Evolutionary conservation across 1,140 invertebrate genomes (phyloP), one percentile per base, ranked within the genome.

Genomic region (Macrobrachium rosenbergii): DNA sequence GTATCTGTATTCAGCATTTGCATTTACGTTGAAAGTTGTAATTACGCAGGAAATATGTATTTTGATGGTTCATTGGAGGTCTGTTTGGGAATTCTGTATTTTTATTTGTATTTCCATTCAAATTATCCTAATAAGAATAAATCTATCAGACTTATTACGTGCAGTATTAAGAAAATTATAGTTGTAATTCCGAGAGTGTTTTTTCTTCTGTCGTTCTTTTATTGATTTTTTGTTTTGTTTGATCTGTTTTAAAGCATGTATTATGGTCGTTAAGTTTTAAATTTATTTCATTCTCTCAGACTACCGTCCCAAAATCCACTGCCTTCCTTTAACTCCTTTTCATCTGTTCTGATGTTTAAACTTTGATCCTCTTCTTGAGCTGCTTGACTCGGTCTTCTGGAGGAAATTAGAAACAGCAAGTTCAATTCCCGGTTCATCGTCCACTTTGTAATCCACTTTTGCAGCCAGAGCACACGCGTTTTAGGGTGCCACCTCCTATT

Each of bases 401-500:
- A 16, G 14, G 73, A 16, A 45, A 14, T 14, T 37, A 37, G 73
- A 43, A 37, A 37, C 28, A 37, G 28, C 28, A 37, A 73, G 69
- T 37, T 11, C 14, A 37, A 73, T 7, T 11, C 17, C 19, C n/a
- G 73, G 73, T 6, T 11, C 43, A 52, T 16, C 37, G 37, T 17
- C 43, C 17, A 28, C 16, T 52, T 76, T 10, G 73, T 76, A 76
- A 76, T 76, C 73, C 73, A 76, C 23, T 76, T 76, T 76, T 52
- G 43, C 5, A 16, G 73, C 43, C 5, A 52, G 3, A 52, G 73
- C 7, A 28, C 43, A 0, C 73, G 58, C 37, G 43, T 76, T 76
- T 76, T 76, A 76, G 73, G 17, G 37, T 52, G 73, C 73, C 43
- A n/a, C 43, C 73, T n/a, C 23, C n/a, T 37, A 76, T 76, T 76